Percentiles rank a stretch among this genome's conserved stretches.
Evolutionary conservation across 2,797 vertebrate species (phyloP).

Genomic region (Agapornis canus): DNA sequence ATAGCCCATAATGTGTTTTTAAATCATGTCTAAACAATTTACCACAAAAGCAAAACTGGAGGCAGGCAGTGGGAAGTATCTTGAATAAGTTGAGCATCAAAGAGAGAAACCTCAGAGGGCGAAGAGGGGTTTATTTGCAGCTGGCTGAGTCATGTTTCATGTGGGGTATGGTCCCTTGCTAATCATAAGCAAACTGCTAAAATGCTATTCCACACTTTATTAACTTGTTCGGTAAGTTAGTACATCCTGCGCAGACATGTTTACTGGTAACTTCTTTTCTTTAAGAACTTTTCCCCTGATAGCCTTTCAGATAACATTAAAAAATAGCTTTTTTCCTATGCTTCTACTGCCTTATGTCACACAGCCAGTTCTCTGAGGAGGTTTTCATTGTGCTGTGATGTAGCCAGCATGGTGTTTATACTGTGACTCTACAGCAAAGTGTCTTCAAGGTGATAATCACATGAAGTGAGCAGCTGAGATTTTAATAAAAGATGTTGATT

Average conservation of each 20-base stretch:
- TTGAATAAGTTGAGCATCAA: slow-evolving; percentile 67
- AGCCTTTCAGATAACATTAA: slow-evolving; percentile 20
- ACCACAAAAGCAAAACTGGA: slow-evolving; percentile 56
- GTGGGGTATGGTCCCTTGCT: slow-evolving; percentile 55
- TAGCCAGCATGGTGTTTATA: background rate
- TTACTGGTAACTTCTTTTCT: background rate
- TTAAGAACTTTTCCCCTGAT: slow-evolving; percentile 29
- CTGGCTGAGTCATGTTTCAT: slow-evolving; percentile 66
- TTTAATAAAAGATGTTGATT: background rate
- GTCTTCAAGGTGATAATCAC: background rate
- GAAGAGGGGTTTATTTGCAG: slow-evolving; percentile 62
- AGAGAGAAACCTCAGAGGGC: slow-evolving; percentile 56
- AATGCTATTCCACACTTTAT: slow-evolving; percentile 55
- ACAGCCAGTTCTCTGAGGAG: background rate
- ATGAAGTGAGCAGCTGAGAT: background rate
- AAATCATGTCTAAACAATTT: slow-evolving; percentile 67
- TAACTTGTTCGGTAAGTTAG: slow-evolving; percentile 26
- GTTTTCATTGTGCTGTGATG: background rate
- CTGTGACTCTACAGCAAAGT: background rate
- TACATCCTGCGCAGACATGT: slow-evolving; percentile 15
- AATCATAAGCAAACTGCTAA: slow-evolving; percentile 65
- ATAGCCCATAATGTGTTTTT: slow-evolving; percentile 64
- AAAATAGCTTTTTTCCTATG: background rate
- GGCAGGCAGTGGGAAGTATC: slow-evolving; percentile 52
- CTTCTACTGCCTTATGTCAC: background rate